Base-by-base conservation (phyloP, 2,797 vertebrate genomes). In the Clamator glandarius region DNA sequence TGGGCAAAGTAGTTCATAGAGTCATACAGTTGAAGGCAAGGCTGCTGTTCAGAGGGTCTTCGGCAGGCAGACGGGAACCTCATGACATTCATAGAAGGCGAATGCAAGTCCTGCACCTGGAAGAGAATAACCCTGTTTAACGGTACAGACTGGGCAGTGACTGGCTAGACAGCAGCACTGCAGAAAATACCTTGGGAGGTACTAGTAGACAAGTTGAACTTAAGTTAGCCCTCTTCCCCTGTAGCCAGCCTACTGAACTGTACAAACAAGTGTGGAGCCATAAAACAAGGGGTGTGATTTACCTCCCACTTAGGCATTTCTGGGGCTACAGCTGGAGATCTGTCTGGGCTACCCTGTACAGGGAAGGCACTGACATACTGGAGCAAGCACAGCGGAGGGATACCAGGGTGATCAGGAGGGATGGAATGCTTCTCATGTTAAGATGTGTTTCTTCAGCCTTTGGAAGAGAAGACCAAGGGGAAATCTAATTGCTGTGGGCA, bases 131-230 rank as follows among this genome's bases (percentile, higher is more conserved):
- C 9, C n/a, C 29, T 36, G 17, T 66, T 52, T 52, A 61, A 24
- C 36, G 44, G 36, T 31, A 11, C 66, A 29, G 36, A 14, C 39
- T 87, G 67, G 35, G 39, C 28, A 44, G 15, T 51, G 58, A 33
- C 52, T 42, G 35, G n/a, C 66, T 2, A 3, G 31, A 7, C 20
- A 58, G 48, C 58, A 77, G 50, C 19, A 10, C 33, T 82, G 35
- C 24, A 42, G 25, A 28, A 50, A 79, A 68, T 25, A 31, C 11
- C 1, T 12, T 13, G 9, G 2, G 6, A 1, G 0, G 0, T 35
- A 64, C 48, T 74, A 9, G 15, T 31, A 18, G 48, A 12, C n/a
- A 25, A 20, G 11, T 52, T 81, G 58, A 67, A 19, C 2, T 0
- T 24, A n/a, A 51, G 33, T 11, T 72, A 35, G 14, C 41, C 1